A percentile compares a stretch with the other conserved stretches of the same genome.
phyloP scores from a whole-genome alignment of 1,140 invertebrate species.

The Melitaea cinxia region DNA sequence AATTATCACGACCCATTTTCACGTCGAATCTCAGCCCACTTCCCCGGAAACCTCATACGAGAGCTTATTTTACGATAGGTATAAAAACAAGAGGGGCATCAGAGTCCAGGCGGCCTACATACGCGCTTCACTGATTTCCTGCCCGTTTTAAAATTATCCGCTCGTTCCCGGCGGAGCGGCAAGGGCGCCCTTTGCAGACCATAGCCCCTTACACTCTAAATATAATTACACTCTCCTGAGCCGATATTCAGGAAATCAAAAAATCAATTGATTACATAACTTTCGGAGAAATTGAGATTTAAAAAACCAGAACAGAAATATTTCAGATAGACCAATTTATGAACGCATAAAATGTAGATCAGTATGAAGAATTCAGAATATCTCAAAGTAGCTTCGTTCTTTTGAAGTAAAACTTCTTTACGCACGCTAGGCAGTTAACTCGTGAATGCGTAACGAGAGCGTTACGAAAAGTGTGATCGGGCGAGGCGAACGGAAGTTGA shows the following conservation, averaged over 20 bases:
- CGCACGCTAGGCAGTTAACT: no score
- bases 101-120: conserved; percentile 66
- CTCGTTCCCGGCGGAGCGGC: conserved; percentile 62
- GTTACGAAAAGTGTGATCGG: no score
- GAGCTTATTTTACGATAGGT: conserved; percentile 59
- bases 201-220: conserved; percentile 59
- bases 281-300: no score
- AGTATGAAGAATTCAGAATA: neutral
- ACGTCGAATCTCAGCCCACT: conserved; percentile 56
- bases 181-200: conserved; percentile 71
- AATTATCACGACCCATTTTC: conserved; percentile 61
- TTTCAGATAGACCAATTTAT: no score
- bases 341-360: neutral
- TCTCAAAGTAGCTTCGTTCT: no score
- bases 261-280: neutral
- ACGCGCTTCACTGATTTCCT: conserved; percentile 70
- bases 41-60: conserved; percentile 64
- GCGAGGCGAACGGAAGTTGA: no score
- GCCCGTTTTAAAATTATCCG: conserved; percentile 75
- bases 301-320: no score
- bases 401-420: no score
- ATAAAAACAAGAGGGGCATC: conserved; percentile 58
- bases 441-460: no score
- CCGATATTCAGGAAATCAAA: neutral
- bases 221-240: conserved; percentile 36